phyloP scores from a whole-genome alignment of 2,797 vertebrate genomes.

The Myotis myotis region DNA sequence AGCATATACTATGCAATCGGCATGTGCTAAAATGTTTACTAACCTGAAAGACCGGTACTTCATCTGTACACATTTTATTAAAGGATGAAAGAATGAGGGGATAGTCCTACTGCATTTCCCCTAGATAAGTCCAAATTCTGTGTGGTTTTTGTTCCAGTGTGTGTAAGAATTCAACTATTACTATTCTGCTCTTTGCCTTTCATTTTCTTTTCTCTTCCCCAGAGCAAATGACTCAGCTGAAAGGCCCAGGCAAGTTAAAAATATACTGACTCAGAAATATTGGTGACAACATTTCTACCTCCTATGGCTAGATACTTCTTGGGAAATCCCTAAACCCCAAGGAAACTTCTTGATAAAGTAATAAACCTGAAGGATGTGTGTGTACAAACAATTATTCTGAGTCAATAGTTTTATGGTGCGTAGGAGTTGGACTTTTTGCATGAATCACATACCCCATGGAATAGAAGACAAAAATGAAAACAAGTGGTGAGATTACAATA shows the following conservation, averaged over 20 bases:
- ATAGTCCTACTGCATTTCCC: neutral
- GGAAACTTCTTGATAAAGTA: conserved; percentile 34
- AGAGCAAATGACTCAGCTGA: conserved; percentile 55
- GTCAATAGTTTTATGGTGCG: neutral
- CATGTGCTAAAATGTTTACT: neutral
- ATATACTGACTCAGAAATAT: neutral
- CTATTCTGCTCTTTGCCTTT: conserved; percentile 52
- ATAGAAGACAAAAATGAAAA: conserved; percentile 33
- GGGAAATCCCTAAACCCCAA: conserved; percentile 12
- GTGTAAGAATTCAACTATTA: conserved; percentile 40
- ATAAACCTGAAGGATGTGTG: neutral
- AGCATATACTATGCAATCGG: neutral
- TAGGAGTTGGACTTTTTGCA: neutral
- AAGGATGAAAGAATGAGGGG: neutral
- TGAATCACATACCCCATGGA: conserved; percentile 16
- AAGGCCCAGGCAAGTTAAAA: conserved; percentile 37
- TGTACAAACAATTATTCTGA: conserved; percentile 22
- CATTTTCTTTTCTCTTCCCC: conserved; percentile 55
- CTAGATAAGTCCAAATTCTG: neutral
- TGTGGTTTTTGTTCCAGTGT: neutral
- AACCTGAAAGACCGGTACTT: neutral
- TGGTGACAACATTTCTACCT: conserved; percentile 32
- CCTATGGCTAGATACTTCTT: neutral
- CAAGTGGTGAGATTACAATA: neutral
- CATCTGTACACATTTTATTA: neutral